Percentiles rank a stretch among this genome's conserved stretches.
phyloP scores from a whole-genome alignment of 2,888 invertebrate genomes.

The Chloroclystis v-ata region DNA sequence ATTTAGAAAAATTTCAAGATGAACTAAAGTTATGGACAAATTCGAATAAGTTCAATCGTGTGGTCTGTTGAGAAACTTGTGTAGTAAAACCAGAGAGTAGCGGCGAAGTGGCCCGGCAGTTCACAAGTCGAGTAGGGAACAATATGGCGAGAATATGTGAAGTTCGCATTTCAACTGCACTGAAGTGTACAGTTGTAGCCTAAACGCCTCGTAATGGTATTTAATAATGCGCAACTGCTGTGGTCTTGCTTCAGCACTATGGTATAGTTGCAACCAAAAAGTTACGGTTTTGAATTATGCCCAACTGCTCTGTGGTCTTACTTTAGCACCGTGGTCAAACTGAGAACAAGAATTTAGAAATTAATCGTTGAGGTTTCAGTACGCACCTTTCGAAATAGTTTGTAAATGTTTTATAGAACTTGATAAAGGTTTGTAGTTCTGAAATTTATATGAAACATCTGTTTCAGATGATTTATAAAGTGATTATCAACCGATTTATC shows the following conservation, averaged over 20 bases:
- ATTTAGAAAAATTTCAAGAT: too few species aligned
- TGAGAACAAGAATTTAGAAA: background rate
- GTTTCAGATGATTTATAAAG: too few species aligned
- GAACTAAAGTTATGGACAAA: too few species aligned
- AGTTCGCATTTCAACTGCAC: background rate
- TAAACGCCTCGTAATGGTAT: background rate
- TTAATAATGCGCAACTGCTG: background rate
- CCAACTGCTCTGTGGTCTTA: conserved; percentile 1
- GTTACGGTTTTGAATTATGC: background rate
- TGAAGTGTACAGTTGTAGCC: background rate
- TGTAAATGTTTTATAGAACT: background rate
- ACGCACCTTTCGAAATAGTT: background rate
- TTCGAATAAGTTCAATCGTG: background rate
- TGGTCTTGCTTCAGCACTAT: background rate
- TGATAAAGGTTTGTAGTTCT: background rate
- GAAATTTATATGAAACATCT: background rate
- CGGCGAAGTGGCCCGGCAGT: conserved; percentile 4
- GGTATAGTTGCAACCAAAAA: conserved; percentile 5
- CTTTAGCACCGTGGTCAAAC: background rate
- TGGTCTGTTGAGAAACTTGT: background rate
- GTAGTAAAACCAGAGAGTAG: background rate
- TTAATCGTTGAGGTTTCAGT: background rate
- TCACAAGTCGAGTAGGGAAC: conserved; percentile 1
- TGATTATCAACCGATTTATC: too few species aligned
- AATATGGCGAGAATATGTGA: background rate